Base-by-base conservation (phyloP, 1,140 invertebrate genomes). In the Bombus breviceps region DNA sequence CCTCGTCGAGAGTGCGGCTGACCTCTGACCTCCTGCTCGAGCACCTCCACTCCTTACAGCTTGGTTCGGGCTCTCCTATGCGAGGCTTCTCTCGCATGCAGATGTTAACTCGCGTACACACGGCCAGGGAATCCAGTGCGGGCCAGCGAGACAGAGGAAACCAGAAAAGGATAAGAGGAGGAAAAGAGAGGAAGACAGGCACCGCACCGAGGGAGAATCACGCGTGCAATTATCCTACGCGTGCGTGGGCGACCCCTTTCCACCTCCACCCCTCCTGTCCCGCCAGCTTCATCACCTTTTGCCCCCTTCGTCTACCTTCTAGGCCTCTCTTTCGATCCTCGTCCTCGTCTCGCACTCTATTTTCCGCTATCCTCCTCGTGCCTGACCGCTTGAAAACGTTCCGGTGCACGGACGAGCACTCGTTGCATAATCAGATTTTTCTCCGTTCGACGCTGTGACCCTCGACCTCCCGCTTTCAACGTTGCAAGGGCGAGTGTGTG, bases 221-320 rank as follows among this genome's bases (percentile, higher is more conserved):
- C 92, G 93, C 93, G 93, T 93, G 94, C 94, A 95, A 95, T 95
- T 95, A 95, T 95, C 94, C 94, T 95, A 94, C 94, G 94, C 93
- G 92, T 91, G 93, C 93, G 95, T 95, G 89, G 89, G 89, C 88
- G 88, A 90, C 86, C 87, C 87, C 88, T 89, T 83, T 86, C 85
- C 87, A 80, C 85, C 88, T 87, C 82, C 86, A 34, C n/a, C 68
- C 57, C 80, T 57, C 62, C 57, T 69, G n/a, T 8, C 18, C 64
- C 74, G 57, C 32, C 80, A 68, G 83, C 76, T 74, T 78, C 73
- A 57, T 77, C 77, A 73, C 75, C 75, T 85, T 82, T 86, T 82
- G 81, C 74, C 57, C 81, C 69, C 68, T 68, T 84, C 73, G 59
- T 89, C 83, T 64, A 74, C 79, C 84, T 74, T 59, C 83, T 76